Percentiles rank a stretch among this genome's conserved stretches.
These are phyloP conservation scores for Phymastichus coffea DNA, from an alignment of 1,140 invertebrate genomes.

Conservation along the genomic window DNA sequence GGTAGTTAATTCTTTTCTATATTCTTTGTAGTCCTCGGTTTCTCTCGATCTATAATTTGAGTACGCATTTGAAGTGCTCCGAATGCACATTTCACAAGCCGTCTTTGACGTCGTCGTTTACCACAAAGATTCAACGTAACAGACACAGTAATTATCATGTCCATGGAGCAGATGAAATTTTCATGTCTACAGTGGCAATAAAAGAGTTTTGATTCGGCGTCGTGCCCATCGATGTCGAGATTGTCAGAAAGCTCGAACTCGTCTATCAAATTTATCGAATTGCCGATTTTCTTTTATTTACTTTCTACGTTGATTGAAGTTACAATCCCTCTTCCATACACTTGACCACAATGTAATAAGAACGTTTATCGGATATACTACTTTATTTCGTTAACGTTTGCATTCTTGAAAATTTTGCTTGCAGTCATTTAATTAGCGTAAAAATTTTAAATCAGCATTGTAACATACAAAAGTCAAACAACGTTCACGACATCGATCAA, in stretches of 20 bases:
- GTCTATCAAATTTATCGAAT: too few relatives aligned
- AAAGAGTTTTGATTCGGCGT: background rate
- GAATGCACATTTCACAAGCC: constrained; percentile 5
- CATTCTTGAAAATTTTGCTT: too few relatives aligned
- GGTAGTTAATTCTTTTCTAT: constrained; percentile 11
- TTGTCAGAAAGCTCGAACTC: background rate
- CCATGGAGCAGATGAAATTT: background rate
- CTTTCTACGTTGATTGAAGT: too few relatives aligned
- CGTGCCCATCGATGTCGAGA: background rate
- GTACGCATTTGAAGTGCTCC: background rate
- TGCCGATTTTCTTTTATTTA: too few relatives aligned
- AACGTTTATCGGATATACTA: too few relatives aligned
- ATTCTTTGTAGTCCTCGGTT: background rate
- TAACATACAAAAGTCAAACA: background rate
- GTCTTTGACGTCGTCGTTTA: constrained; percentile 25
- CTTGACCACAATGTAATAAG: too few relatives aligned
- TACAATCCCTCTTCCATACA: too few relatives aligned
- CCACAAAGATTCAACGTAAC: constrained; percentile 41
- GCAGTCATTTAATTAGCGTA: too few relatives aligned
- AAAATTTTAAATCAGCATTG: too few relatives aligned
- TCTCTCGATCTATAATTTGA: background rate
- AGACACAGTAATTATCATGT: constrained; percentile 45
- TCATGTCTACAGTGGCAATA: background rate
- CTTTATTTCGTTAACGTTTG: too few relatives aligned
- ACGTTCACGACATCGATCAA: constrained; percentile 47